Evolutionary conservation across 2,888 invertebrate species (phyloP), one percentile per base, ranked within the genome.

Genomic region (Sinotaia quadrata): DNA sequence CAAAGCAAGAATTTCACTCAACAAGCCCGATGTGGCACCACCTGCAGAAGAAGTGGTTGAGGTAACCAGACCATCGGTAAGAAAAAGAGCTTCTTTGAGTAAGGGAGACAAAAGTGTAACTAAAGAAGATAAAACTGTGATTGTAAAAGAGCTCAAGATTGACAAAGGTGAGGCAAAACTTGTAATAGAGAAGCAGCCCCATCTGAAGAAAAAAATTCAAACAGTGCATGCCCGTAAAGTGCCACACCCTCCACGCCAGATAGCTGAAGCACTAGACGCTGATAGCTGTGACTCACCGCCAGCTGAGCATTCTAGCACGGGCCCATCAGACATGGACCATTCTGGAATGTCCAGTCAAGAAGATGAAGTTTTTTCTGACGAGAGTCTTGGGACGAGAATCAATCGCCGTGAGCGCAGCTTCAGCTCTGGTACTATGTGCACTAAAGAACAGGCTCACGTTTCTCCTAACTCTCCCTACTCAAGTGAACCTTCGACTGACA

Each of bases 11-110:
- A 69, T 73, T 63, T 66, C 37, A n/a, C 31, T 56, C 8, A 61
- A 36, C 24, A 73, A 72, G 10, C 68, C 74, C n/a, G 79, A 78
- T 59, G 65, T 73, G 0, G 74, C 77, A 1, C 77, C 78, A 2
- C 78, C 79, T 7, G 71, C 74, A 34, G 72, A 77, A 7, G 78
- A 78, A 49, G 72, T 78, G 67, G 72, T 79, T 27, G 78, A 78
- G 51, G 71, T 74, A 1, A 69, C 71, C 29, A 49, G 78, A 27
- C 76, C 76, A 21, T 68, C 72, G 2, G 57, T 69, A 29, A 73
- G 62, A 36, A 63, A 67, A 41, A 56, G 49, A 31, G 34, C 63
- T 18, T 15, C 33, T 7, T 49, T 49, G n/a, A 24, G 33, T 12
- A 49, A 15, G 10, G n/a, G 49, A 18, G 68, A 72, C 36, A 75